These are phyloP conservation scores for Phataginus tricuspis DNA, from an alignment of 2,797 vertebrate species.

Conservation along the genomic window DNA sequence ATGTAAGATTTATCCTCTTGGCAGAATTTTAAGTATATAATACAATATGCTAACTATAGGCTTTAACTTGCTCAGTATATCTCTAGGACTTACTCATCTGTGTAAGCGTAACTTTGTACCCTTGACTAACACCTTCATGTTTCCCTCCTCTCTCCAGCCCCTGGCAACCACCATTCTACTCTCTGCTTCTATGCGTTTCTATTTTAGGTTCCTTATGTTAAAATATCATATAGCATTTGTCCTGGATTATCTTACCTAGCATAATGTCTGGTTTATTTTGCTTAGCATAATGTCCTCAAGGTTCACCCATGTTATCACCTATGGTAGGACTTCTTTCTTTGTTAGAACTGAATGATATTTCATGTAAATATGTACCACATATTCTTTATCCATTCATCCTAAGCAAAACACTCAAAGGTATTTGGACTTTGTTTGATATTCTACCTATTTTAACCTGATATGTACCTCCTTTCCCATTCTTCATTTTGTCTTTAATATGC, in stretches of 20 bases:
- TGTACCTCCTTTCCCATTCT: background rate
- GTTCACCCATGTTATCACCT: background rate
- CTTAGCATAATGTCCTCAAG: background rate
- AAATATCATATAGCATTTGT: background rate
- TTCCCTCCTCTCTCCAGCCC: background rate
- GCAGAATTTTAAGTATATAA: background rate
- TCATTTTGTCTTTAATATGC: background rate
- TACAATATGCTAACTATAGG: background rate
- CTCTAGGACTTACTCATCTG: background rate
- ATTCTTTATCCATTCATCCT: background rate
- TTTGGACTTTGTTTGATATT: background rate
- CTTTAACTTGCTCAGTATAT: background rate
- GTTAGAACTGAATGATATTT: background rate
- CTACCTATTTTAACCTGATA: background rate
- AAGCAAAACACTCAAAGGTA: slow-evolving; percentile 39
- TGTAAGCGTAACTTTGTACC: background rate
- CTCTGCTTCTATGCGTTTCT: background rate
- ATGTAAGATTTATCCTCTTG: background rate
- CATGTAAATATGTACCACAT: background rate
- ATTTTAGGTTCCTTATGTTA: background rate
- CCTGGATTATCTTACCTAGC: background rate
- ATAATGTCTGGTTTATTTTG: background rate
- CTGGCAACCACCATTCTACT: background rate
- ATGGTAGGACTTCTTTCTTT: background rate
- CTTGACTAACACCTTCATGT: background rate